Evolutionary conservation across 2,797 vertebrate genomes (phyloP).

Genomic region (Syngnathus acus): DNA sequence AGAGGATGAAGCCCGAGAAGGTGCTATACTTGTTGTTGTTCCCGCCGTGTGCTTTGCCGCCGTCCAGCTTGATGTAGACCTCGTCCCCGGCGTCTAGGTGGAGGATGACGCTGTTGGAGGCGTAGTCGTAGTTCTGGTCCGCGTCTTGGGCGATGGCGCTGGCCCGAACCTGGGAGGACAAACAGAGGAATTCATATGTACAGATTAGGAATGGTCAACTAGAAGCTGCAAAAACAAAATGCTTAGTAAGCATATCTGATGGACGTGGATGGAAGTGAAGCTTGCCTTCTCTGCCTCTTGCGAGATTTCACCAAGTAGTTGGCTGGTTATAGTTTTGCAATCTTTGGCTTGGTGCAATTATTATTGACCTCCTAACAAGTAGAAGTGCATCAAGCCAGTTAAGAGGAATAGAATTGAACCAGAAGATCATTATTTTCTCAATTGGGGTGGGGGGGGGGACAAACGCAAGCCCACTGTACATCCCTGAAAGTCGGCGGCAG

Average conservation of each 20-base stretch:
- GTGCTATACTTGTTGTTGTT: slow-evolving; percentile 99
- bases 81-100: slow-evolving; percentile 94
- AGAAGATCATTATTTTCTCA: slow-evolving; percentile 41
- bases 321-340: too few relatives aligned
- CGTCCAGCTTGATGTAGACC: slow-evolving; percentile 95
- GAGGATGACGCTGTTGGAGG: slow-evolving; percentile 97
- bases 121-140: slow-evolving; percentile 98
- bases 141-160: slow-evolving; percentile 96
- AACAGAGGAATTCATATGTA: slow-evolving; percentile 5
- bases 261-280: too few relatives aligned
- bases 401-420: slow-evolving; percentile 19
- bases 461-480: slow-evolving; percentile 25
- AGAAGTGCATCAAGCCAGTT: slow-evolving; percentile 17
- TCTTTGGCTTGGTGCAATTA: not conserved
- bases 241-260: too few relatives aligned
- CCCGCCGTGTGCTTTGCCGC: slow-evolving; percentile 94
- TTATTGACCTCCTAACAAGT: slow-evolving; percentile 25
- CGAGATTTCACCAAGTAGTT: too few relatives aligned
- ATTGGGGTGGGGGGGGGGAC: slow-evolving; percentile 12
- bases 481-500: slow-evolving; percentile 34
- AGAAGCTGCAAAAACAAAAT: too few relatives aligned
- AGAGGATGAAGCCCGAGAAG: slow-evolving; percentile 97
- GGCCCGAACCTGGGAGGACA: slow-evolving; percentile 80
- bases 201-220: too few relatives aligned
- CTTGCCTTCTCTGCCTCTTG: slow-evolving; percentile 5